Evolutionary conservation across 2,797 vertebrate genomes (phyloP), one percentile per base, ranked within the genome.

Genomic region (Gymnocypris eckloni): DNA sequence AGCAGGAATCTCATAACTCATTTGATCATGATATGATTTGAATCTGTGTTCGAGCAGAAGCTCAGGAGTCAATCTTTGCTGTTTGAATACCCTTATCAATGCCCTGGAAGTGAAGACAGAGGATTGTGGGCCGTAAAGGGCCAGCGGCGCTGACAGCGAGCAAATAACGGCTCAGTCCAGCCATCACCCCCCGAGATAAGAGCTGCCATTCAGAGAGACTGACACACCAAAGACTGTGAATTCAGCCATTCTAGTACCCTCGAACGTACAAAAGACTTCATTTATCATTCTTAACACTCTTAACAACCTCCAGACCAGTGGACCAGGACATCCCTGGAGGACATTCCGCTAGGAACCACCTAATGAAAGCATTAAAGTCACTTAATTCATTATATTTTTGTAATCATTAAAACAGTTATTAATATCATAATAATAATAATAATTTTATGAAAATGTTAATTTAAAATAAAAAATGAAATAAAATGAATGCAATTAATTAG

Each of bases 151-250:
- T 89, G 84, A 89, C 86, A 82, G 75, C 75, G 76, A 88, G 88
- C 89, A 90, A 90, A 54, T 89, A 87, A 88, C 88, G 86, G 80
- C 82, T 90, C 22, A 84, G 89, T 93, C 90, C 90, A 88, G 91
- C 90, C 89, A 88, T 82, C 82, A 54, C 78, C 45, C 86, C 33
- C 66, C 66, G 86, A 93, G 94, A 96, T 96, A 95, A 95, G 92
- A 78, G 13, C 90, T 88, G 93, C 93, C 95, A 89, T 88, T 95
- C 94, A 93, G 78, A 56, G 69, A 95, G 95, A 96, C 84, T 92
- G 94, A 93, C 93, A 71, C 87, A 85, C 92, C 89, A 92, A 92
- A 94, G 91, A 86, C 83, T 85, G 76, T 81, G 86, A 92, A 85
- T 89, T 89, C 81, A 76, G 87, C 87, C 88, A 88, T 90, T 92